Base-by-base conservation (phyloP, 2,797 vertebrate species). In the Falco berigora region DNA sequence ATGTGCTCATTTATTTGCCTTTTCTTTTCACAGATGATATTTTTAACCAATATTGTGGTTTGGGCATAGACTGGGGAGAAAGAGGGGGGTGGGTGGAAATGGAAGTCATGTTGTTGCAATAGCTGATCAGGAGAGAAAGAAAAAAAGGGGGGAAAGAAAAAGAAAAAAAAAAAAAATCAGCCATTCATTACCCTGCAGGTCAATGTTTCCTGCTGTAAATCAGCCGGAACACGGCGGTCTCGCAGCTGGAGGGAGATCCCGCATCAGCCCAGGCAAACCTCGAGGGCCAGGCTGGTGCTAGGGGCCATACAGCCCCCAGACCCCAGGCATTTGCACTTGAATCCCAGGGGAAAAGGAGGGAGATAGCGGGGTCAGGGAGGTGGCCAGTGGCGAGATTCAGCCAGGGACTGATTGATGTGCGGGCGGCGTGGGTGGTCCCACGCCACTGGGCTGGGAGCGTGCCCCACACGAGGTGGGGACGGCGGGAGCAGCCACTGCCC, bases 1-100 rank as follows among this genome's bases (percentile, higher is more conserved):
- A 95, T 97, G 92, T 94, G 87, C 94, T 97, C 90, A 86, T 92
- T 97, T 97, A 97, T 97, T 96, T 94, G 94, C 72, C 93, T 97
- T 96, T 91, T 97, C 92, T 94, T 94, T 72, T 86, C 94, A 81
- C 93, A 93, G 94, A 97, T 92, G 92, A 96, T 98, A 97, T 97
- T 98, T 98, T 97, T 94, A 96, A 97, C 96, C 23, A 3, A 90
- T 96, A 92, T 44, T 91, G 88, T 0, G 16, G 77, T 83, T 91
- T 78, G 76, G 85, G 66, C 94, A 94, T 76, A 95, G 90, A 94
- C 0, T 68, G 75, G 76, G 78, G 75, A 97, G 92, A 84, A 93
- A 86, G 12, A 40, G 5, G 3, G 3, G 8, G 19, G 13, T 17
- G 9, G 38, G 11, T 38, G 9, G 6, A n/a, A 86, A 67, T 12